Percentiles rank a stretch among this genome's conserved stretches.
These are phyloP conservation scores for Zophobas morio DNA, from an alignment of 1,140 invertebrate genomes.

Conservation along the genomic window DNA sequence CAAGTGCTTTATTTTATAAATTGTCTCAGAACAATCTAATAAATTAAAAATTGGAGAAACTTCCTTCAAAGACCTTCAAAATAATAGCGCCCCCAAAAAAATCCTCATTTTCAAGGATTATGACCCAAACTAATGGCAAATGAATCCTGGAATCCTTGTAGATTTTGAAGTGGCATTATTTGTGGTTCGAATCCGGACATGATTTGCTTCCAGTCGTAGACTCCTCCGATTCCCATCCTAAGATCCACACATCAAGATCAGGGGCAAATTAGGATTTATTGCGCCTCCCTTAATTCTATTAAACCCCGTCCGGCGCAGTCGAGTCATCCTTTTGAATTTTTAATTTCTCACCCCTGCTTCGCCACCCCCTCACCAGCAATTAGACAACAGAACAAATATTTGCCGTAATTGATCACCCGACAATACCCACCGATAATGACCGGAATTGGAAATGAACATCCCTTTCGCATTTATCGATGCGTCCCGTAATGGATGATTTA, in stretches of 20 bases:
- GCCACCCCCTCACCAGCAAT: constrained; percentile 3
- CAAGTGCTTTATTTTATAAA: no score
- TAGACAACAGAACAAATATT: constrained; percentile 8
- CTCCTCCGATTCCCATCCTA: no score
- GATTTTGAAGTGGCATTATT: no score
- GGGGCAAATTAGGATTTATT: constrained; percentile 14
- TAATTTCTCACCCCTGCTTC: constrained; percentile 12
- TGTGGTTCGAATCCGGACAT: no score
- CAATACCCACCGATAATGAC: background rate
- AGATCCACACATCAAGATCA: background rate
- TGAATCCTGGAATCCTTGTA: no score
- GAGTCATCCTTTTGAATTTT: constrained; percentile 16
- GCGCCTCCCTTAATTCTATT: constrained; percentile 2
- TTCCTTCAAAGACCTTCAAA: no score
- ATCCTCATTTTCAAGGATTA: no score
- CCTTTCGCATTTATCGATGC: constrained; percentile 8
- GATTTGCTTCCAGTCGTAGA: no score
- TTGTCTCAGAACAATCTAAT: no score
- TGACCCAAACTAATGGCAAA: no score
- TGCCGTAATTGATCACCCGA: constrained; percentile 21
- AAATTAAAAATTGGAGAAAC: no score
- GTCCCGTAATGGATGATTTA: background rate
- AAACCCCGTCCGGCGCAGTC: background rate
- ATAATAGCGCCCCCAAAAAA: no score
- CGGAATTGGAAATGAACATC: background rate